phyloP scores from a whole-genome alignment of 2,888 invertebrate species.

The Chironomus tentans region DNA sequence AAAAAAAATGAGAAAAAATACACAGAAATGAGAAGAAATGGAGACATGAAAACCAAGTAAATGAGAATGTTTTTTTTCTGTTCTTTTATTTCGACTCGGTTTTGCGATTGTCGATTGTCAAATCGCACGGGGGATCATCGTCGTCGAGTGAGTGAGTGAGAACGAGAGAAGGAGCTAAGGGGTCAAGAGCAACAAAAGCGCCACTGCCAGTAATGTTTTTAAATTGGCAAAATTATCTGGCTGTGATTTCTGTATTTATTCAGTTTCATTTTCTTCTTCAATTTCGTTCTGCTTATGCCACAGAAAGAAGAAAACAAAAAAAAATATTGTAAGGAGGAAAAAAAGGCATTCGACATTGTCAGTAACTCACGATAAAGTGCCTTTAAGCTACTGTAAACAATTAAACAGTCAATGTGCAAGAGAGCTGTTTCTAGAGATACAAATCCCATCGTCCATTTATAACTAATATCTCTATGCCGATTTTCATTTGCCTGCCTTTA shows the following conservation, averaged over 20 bases:
- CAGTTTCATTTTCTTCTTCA: not conserved
- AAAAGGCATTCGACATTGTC: conserved; percentile 11
- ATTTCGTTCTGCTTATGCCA: not conserved
- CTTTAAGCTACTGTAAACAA: conserved; percentile 16
- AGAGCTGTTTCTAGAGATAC: not conserved
- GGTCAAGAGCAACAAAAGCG: conserved; percentile 24
- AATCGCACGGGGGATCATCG: conserved; percentile 18
- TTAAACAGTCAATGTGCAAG: conserved; percentile 2
- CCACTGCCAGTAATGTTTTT: conserved; percentile 16
- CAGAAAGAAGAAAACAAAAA: not conserved
- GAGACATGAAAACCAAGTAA: conserved; percentile 18
- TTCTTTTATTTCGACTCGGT: not conserved
- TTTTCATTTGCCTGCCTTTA: not conserved
- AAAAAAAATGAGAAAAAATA: not conserved
- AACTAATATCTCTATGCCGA: conserved; percentile 1
- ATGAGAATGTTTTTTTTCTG: conserved; percentile 3
- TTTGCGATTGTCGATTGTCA: conserved; percentile 14
- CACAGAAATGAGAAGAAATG: conserved; percentile 2
- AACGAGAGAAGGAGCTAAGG: not conserved
- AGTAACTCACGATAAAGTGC: conserved; percentile 25
- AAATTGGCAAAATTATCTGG: conserved; percentile 10
- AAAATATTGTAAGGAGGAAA: not conserved
- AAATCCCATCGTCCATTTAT: conserved; percentile 13
- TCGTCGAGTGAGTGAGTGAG: not conserved
- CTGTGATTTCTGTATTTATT: conserved; percentile 5